phyloP scores from a whole-genome alignment of 2,888 invertebrate genomes.

The Drosophila stalkeri region DNA sequence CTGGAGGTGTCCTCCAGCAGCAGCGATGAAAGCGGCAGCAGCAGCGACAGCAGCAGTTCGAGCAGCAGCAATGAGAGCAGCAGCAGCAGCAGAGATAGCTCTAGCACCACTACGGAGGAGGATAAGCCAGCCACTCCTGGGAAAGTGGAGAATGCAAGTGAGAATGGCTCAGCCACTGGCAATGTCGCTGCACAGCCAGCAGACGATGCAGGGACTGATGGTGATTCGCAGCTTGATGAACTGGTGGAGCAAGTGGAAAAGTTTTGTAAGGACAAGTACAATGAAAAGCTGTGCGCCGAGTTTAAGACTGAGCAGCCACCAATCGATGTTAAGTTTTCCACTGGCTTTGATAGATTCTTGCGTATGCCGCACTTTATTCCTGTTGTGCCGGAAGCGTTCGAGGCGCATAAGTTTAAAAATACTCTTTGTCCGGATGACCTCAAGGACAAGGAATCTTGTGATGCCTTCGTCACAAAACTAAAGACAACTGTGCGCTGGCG shows the following conservation, averaged over 20 bases:
- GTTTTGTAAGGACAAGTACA: slow-evolving; percentile 7
- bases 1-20: background rate
- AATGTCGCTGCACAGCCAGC: background rate
- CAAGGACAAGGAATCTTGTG: slow-evolving; percentile 24
- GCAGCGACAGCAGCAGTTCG: background rate
- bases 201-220: no score
- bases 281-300: slow-evolving; percentile 21
- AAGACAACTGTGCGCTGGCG: slow-evolving; percentile 61
- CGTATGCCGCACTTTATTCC: slow-evolving; percentile 45
- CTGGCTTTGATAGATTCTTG: slow-evolving; percentile 19
- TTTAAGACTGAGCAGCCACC: slow-evolving; percentile 43
- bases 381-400: slow-evolving; percentile 23
- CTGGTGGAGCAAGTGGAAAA: background rate
- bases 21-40: no score
- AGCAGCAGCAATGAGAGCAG: background rate
- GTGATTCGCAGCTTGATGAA: background rate
- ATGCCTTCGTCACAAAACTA: slow-evolving; percentile 28
- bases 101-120: background rate
- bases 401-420: slow-evolving; percentile 8
- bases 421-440: slow-evolving; percentile 14
- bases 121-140: background rate
- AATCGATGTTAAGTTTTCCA: background rate
- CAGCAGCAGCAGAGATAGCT: background rate
- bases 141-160: background rate
- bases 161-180: background rate